Evolutionary conservation across 1,140 invertebrate species (phyloP), one percentile per base, ranked within the genome.

Genomic region (Ladona fulva): DNA sequence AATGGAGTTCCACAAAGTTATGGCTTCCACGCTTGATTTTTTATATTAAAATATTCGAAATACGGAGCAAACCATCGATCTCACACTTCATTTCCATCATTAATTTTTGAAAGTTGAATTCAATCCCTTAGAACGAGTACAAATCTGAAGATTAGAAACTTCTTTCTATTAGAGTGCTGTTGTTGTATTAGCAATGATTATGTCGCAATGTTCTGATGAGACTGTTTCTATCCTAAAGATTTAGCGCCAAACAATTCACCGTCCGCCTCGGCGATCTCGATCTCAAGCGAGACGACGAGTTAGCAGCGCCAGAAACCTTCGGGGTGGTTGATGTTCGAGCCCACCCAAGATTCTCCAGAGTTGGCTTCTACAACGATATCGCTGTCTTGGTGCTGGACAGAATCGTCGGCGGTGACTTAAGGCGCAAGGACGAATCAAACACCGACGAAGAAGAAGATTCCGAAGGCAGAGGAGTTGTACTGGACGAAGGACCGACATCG

Each of bases 311-410:
- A 0, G 91, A 92, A 74, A 94, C 92, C 0, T 92, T 92, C 81
- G 86, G 90, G 0, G 94, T 97, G 1, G 88, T 88, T 37, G 90
- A 92, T 76, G 92, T 96, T 24, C 87, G 89, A 25, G 92, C 93
- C 0, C 95, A 96, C 85, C 89, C 91, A 19, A 89, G 92, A 79
- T 96, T 95, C 86, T 92, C 90, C 19, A 87, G 94, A 24, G 91
- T 94, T 74, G 94, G 94, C 8, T 97, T 94, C 85, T 96, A 97
- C 84, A 97, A 97, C 80, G 95, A 97, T 81, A 95, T 97, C 78
- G 95, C 96, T 0, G 87, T 96, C 0, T 85, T 96, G 19, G 91
- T 93, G 59, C 84, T 96, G 0, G 90, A 88, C 24, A 87, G 91
- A 76, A 90, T 91, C 0, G 94, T 94, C 8, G 89, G 52, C 5